Evolutionary conservation across 2,888 invertebrate species (phyloP), one percentile per base, ranked within the genome.

Genomic region (Alcis repandata): DNA sequence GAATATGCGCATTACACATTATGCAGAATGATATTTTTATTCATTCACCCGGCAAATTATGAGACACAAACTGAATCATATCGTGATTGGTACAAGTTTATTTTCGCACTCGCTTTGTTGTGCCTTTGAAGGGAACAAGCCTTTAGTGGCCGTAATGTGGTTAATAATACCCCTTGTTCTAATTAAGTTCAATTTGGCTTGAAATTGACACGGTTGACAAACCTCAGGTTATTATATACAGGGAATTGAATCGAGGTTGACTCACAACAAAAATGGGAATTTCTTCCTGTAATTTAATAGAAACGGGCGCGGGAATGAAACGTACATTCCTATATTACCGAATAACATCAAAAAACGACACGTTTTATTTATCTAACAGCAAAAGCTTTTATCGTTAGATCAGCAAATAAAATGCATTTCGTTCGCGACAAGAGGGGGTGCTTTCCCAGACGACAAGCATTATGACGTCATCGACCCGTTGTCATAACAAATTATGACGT

Each of bases 381-480:
- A 46, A 46, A 46, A 33, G 6, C 38, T 38, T 53, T 4, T 22
- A 40, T 10, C 4, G 17, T 15, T 33, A 53, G 13, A 13, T 19
- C 19, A 15, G n/a, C 36, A 8, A 38, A 53, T 11, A 45, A 3
- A 22, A 40, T 49, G 32, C 58, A 58, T 40, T 58, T 46, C 36
- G 41, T 59, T 38, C 46, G 41, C 52, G 46, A 22, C 22, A 45
- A 45, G 51, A 48, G 19, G 32, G 57, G 59, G 65, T 66, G 63
- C 53, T 68, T 61, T 45, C 63, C 52, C 46, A 63, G 45, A 40
- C 45, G 49, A 61, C 70, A 62, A 71, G 75, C 70, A 54, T 70
- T 67, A 71, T 72, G 52, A 67, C 59, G 66, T 59, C 56, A 64
- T 69, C 57, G 69, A 65, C 63, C 70, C 63, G 68, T 59, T 59